Base-by-base conservation (phyloP, 1,140 invertebrate genomes). In the Vanessa tameamea region DNA sequence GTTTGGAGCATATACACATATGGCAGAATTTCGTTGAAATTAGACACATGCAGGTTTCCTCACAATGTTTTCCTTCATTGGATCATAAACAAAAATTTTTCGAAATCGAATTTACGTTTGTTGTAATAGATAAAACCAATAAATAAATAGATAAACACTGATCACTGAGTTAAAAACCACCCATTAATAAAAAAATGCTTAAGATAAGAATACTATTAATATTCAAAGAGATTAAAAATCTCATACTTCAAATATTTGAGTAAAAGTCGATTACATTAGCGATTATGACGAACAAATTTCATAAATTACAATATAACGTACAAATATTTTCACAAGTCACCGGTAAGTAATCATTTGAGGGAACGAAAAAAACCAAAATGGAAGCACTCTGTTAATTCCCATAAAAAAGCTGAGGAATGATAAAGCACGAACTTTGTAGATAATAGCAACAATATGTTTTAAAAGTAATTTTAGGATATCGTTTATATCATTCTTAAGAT, bases 331-430 rank as follows among this genome's bases (percentile, higher is more conserved):
- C 71, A 64, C 77, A 77, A 83, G 81, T 81, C 75, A 82, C 63
- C 65, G 64, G 37, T 69, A 59, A 68, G 75, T 71, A 76, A 73
- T 78, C 73, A 73, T 69, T 73, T 65, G 43, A 64, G 51, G 70
- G 73, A 69, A 50, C 64, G 8, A n/a, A 9, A 53, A 65, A 81
- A 77, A 20, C 20, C 20, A 20, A 75, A 81, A 78, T 75, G 78
- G 71, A 68, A 73, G 26, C 66, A 68, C 72, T 77, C 73, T 76
- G 72, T 82, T 82, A 78, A 81, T 79, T 75, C 78, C 71, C 77
- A 80, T 84, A 82, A 84, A 82, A 83, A 82, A 78, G 74, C 67
- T 70, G 47, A 55, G 61, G 66, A 80, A 78, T 84, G 83, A 85
- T 85, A 84, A 82, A 81, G 77, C 82, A 82, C 79, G 80, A 78